These are phyloP conservation scores for Ooceraea biroi DNA, from an alignment of 1,140 invertebrate species.

Conservation along the genomic window DNA sequence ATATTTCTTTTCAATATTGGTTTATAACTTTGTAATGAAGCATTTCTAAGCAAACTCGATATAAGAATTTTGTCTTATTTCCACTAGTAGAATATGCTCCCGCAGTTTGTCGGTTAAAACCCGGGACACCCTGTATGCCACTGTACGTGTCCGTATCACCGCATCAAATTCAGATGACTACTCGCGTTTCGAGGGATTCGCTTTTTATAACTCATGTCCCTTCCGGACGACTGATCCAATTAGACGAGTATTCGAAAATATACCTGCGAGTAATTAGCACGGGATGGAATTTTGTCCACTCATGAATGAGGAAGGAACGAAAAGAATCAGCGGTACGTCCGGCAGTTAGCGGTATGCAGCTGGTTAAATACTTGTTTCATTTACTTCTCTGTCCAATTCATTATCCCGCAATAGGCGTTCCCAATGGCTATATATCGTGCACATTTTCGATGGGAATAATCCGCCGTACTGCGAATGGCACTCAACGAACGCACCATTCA, in stretches of 20 bases:
- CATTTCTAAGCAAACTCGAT: no score
- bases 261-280: not conserved
- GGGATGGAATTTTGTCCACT: constrained; percentile 14
- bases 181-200: not conserved
- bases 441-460: constrained; percentile 64
- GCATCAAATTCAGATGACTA: not conserved
- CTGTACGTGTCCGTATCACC: not conserved
- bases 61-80: no score
- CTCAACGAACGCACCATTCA: constrained; percentile 47
- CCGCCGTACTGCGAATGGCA: constrained; percentile 44
- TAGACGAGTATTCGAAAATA: constrained; percentile 1
- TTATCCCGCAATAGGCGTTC: constrained; percentile 51
- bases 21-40: no score
- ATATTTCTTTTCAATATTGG: no score
- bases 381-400: constrained; percentile 43
- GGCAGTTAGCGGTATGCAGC: constrained; percentile 1
- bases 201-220: not conserved
- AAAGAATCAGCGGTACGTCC: not conserved
- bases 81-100: no score
- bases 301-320: not conserved
- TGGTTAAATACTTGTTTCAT: constrained; percentile 56
- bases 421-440: constrained; percentile 34
- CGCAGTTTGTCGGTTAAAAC: no score
- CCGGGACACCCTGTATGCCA: no score
- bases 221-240: constrained; percentile 12